Conservation (phyloP, 2,113 vertebrate genomes). For the Gymnobelideus leadbeateri region DNA sequence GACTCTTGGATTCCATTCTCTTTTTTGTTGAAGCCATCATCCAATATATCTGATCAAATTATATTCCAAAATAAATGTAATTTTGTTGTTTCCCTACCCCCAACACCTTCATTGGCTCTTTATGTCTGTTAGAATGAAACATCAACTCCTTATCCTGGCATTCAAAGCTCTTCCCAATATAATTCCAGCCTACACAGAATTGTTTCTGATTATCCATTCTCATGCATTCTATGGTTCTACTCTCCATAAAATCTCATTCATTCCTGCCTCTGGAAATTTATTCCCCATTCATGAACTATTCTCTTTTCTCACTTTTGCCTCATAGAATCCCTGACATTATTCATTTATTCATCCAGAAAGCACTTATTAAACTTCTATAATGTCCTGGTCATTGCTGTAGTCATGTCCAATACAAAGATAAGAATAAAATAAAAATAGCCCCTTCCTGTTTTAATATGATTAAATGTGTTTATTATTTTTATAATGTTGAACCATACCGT, state of each 20-base stretch:
- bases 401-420: not conserved
- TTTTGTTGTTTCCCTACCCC: not conserved
- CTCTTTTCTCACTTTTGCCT: not conserved
- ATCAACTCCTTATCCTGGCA: not conserved
- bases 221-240: not conserved
- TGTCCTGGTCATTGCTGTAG: not conserved
- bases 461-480: not conserved
- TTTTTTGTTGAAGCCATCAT: not conserved
- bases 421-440: not conserved
- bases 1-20: not conserved
- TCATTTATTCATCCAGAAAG: not conserved
- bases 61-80: not conserved
- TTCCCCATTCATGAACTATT: not conserved
- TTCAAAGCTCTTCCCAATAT: not conserved
- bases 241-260: not conserved
- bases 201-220: not conserved
- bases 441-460: not conserved
- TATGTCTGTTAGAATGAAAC: not conserved
- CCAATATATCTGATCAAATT: not conserved
- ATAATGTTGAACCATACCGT: not conserved
- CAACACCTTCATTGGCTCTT: not conserved
- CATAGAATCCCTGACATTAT: not conserved
- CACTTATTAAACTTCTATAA: not conserved
- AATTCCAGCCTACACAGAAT: not conserved
- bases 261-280: not conserved